Evolutionary conservation across 2,113 vertebrate species (phyloP), one percentile per base, ranked within the genome.

Genomic region (Mesembrinibis cayennensis): DNA sequence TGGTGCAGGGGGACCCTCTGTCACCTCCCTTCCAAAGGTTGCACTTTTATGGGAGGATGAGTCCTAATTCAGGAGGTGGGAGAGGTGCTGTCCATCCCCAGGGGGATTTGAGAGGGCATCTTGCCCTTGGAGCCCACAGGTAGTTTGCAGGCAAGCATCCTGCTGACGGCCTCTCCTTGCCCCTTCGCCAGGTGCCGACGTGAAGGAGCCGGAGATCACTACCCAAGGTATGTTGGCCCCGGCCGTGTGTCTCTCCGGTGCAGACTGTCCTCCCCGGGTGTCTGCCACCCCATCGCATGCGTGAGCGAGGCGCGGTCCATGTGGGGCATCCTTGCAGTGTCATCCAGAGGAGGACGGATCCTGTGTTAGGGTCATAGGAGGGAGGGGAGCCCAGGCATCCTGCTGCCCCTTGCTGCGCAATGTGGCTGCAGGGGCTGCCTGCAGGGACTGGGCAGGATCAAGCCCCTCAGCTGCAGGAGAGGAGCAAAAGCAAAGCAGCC

Each of bases 201-300:
- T 99, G 77, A 98, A 97, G 94, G 98, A 99, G 50, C 98, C 99
- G 0, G 99, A 99, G 49, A 77, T 93, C 52, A 89, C 97, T 1
- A 98, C 98, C 11, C 99, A 99, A 98, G 99, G 99, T 99, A 77
- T 34, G 90, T 72, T 74, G 45, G 13, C 59, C 44, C 0, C 0
- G 12, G 36, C 34, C 3, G 1, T 23, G 49, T 29, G 40, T 65
- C 50, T 1, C 0, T 77, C 29, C 0, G 3, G 45, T 4, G 3
- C 6, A 11, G 15, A 36, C 21, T 7, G 0, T 77, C 59, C 26
- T 87, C 23, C n/a, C 1, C 3, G 3, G 47, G 23, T 9, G 0
- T 36, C 36, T 66, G 49, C 29, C 6, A 3, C 27, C 61, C 44
- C 2, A 0, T 38, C 5, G 0, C 21, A 1, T 3, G 38, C 26